Base-by-base conservation (phyloP, 2,113 vertebrate species). In the Emberiza fucata region DNA sequence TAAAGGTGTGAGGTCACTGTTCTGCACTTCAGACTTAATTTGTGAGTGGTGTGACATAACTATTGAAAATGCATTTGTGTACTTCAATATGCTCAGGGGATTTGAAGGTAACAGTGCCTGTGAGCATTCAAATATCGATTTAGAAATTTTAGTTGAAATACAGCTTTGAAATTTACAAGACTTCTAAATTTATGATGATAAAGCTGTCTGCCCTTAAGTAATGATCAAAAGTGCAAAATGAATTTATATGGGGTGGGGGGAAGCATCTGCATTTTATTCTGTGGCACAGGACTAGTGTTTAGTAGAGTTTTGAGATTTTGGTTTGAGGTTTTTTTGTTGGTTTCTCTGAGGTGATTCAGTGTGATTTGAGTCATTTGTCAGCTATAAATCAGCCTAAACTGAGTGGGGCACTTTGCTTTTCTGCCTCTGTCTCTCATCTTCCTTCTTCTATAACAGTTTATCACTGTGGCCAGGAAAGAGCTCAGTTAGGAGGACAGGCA, bases 171-270 rank as follows among this genome's bases (percentile, higher is more conserved):
- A 12, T 40, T 47, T 5, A 44, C 7, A 40, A 25, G 89, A 66
- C 16, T 20, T 86, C 1, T 12, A 8, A 31, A 28, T 50, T 60
- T 53, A 12, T 44, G 59, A 27, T 35, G 21, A 10, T 14, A 72
- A 93, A 90, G 6, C 8, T 5, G 48, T 21, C 20, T 76, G 35
- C 15, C 24, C 31, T 70, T 79, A 53, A 83, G 20, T 25, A n/a
- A 51, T 57, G 5, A 13, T 20, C 28, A 54, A 25, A 80, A 77
- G 14, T n/a, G 45, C 82, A 31, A 87, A 78, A 83, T n/a, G 2
- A 9, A 61, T 1, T 61, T 40, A 3, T 16, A 2, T 9, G 5
- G 10, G 9, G 3, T 11, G 8, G 17, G 9, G 4, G 8, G 24
- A 48, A 27, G 14, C 24, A 48, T 23, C 12, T 18, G 37, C 14